Conservation (phyloP, 2,888 invertebrate species). For the Aproaerema taeniolella region DNA sequence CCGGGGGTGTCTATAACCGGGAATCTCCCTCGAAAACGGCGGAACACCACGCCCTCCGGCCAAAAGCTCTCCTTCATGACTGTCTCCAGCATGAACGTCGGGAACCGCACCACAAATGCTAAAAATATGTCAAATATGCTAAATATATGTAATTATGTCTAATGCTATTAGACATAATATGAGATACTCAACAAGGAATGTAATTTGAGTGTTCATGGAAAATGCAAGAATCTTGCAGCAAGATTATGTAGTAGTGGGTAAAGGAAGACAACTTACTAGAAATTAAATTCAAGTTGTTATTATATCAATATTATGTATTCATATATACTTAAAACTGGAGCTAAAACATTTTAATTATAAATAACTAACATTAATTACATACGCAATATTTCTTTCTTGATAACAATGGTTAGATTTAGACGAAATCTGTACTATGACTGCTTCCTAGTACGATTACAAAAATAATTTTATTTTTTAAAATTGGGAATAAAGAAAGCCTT, state of each 20-base stretch:
- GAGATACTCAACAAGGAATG: too few relatives aligned
- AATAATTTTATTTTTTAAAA: slow-evolving; percentile 56
- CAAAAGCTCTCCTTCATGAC: too few relatives aligned
- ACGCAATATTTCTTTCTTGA: slow-evolving; percentile 32
- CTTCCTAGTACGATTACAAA: slow-evolving; percentile 56
- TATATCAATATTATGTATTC: slow-evolving; percentile 54
- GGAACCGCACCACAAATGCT: too few relatives aligned
- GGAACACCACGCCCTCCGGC: too few relatives aligned
- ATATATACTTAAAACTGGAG: slow-evolving; percentile 63
- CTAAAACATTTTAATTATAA: slow-evolving; percentile 62
- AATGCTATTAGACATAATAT: too few relatives aligned
- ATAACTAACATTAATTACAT: slow-evolving; percentile 52
- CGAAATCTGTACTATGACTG: slow-evolving; percentile 32
- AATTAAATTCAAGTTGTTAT: slow-evolving; percentile 21
- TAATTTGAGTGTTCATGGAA: too few relatives aligned
- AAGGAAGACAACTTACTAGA: slow-evolving; percentile 3
- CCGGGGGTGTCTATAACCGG: too few relatives aligned
- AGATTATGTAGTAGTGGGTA: background rate
- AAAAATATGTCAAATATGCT: too few relatives aligned
- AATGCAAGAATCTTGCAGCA: background rate
- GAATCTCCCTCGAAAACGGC: too few relatives aligned
- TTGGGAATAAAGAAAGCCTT: slow-evolving; percentile 35
- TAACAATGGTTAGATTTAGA: slow-evolving; percentile 50
- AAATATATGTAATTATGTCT: too few relatives aligned
- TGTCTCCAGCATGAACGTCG: too few relatives aligned